phyloP scores from a whole-genome alignment of 1,140 invertebrate genomes.

The Tribolium madens region DNA sequence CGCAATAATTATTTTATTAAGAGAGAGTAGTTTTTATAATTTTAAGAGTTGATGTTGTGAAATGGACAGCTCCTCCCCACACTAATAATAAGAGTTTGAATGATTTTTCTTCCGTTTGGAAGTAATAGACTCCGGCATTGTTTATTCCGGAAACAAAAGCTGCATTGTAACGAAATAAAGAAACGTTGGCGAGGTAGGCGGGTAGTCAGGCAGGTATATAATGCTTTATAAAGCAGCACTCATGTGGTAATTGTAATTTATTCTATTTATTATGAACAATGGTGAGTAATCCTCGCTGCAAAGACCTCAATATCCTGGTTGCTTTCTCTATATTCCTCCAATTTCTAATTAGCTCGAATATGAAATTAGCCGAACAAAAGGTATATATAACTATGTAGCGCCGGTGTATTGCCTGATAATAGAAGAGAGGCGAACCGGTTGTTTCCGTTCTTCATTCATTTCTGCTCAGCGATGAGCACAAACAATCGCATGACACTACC shows the following conservation, averaged over 20 bases:
- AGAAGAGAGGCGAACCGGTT: slow-evolving; percentile 59
- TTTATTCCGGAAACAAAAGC: slow-evolving; percentile 41
- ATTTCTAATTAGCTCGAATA: slow-evolving; percentile 44
- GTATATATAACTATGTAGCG: slow-evolving; percentile 46
- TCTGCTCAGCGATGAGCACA: slow-evolving; percentile 58
- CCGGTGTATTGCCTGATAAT: slow-evolving; percentile 58
- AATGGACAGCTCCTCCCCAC: neutral
- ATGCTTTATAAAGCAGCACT: slow-evolving; percentile 39
- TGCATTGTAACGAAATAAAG: slow-evolving; percentile 43
- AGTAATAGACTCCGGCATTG: slow-evolving; percentile 25
- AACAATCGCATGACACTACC: slow-evolving; percentile 60
- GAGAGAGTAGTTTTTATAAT: too few relatives aligned
- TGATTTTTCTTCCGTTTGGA: slow-evolving; percentile 24
- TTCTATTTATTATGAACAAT: slow-evolving; percentile 45
- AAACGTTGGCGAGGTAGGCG: neutral
- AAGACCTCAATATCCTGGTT: slow-evolving; percentile 42
- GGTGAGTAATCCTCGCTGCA: slow-evolving; percentile 35
- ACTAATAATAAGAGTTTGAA: neutral
- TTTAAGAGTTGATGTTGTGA: neutral
- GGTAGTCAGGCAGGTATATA: slow-evolving; percentile 26
- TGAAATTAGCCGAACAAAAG: slow-evolving; percentile 43
- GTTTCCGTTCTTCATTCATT: slow-evolving; percentile 62
- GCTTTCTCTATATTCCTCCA: slow-evolving; percentile 41
- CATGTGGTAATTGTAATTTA: slow-evolving; percentile 46
- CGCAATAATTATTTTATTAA: too few relatives aligned